Percentiles rank a stretch among this genome's conserved stretches.
These are phyloP conservation scores for Cremastinae sp. DNA, from an alignment of 2,888 invertebrate species.

Conservation along the genomic window DNA sequence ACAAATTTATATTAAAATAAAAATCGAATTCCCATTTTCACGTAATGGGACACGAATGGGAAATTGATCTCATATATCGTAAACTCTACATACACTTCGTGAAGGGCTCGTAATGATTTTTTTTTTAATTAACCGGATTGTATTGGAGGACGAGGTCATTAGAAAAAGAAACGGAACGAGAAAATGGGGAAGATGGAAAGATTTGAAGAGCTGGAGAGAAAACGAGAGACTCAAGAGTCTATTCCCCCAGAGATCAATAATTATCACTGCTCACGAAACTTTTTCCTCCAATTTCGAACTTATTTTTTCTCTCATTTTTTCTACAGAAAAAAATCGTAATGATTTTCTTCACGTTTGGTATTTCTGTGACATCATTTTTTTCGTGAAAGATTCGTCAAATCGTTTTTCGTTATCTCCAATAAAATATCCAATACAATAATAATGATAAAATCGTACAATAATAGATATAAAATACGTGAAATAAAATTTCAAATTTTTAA, in stretches of 20 bases:
- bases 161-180: conserved; percentile 38
- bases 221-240: background rate
- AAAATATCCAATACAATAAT: too few species aligned
- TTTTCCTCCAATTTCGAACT: conserved; percentile 27
- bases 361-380: too few species aligned
- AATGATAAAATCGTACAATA: too few species aligned
- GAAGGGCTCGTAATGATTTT: too few species aligned
- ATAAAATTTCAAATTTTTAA: too few species aligned
- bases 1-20: background rate
- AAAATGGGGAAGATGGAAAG: conserved; percentile 11
- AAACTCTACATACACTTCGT: too few species aligned
- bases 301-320: conserved; percentile 17
- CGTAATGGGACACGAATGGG: too few species aligned
- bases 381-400: too few species aligned
- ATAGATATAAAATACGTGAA: too few species aligned
- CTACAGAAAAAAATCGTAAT: conserved; percentile 24
- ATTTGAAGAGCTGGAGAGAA: background rate
- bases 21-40: too few species aligned
- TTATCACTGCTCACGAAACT: conserved; percentile 34
- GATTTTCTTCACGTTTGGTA: conserved; percentile 1
- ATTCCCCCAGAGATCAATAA: conserved; percentile 42
- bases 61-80: too few species aligned
- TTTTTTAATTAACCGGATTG: conserved; percentile 45
- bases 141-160: conserved; percentile 32
- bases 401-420: too few species aligned